Evolutionary conservation across 2,113 vertebrate genomes (phyloP).

Genomic region (Hiodon alosoides): DNA sequence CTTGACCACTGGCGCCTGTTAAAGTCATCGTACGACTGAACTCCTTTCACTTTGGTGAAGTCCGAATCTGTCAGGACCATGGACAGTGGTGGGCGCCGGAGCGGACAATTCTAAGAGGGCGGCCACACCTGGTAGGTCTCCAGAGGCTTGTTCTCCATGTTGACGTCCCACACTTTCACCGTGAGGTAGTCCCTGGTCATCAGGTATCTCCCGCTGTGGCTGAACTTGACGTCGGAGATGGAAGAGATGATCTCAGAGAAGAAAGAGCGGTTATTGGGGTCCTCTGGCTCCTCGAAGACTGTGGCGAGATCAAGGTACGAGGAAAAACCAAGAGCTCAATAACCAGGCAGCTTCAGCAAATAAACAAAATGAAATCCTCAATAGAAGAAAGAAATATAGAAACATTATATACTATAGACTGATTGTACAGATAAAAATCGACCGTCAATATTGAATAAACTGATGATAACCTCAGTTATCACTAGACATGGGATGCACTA

Average conservation of each 20-base stretch:
- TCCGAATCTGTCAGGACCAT: background rate
- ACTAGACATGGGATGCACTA: no score
- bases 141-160: constrained; percentile 83
- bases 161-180: constrained; percentile 84
- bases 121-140: constrained; percentile 79
- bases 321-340: background rate
- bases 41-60: no score
- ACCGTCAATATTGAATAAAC: background rate
- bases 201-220: constrained; percentile 82
- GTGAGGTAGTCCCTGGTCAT: constrained; percentile 88
- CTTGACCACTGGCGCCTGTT: no score
- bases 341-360: no score
- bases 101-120: background rate
- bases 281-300: constrained; percentile 87
- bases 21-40: no score
- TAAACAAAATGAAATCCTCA: background rate
- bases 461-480: background rate
- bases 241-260: constrained; percentile 90
- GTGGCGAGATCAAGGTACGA: background rate
- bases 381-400: no score
- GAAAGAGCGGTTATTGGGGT: constrained; percentile 81
- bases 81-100: background rate
- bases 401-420: no score
- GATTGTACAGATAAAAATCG: background rate
- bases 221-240: constrained; percentile 86